Evolutionary conservation across 2,888 invertebrate species (phyloP).

Genomic region (Drosophila quasianomalipes): DNA sequence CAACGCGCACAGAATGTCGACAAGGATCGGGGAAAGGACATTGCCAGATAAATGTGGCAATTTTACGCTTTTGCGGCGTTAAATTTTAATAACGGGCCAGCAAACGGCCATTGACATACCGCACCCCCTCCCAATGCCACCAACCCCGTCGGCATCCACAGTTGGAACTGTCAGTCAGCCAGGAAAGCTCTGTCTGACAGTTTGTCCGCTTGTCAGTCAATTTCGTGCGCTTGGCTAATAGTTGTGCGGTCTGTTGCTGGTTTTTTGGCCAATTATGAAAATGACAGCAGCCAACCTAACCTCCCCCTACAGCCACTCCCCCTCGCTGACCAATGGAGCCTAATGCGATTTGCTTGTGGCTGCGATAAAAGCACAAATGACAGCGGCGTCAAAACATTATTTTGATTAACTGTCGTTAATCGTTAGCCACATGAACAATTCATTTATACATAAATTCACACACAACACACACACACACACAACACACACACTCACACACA

Average conservation of each 20-base stretch:
- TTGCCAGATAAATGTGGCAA: constrained; percentile 76
- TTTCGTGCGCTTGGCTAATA: constrained; percentile 65
- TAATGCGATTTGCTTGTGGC: constrained; percentile 77
- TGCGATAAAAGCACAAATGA: constrained; percentile 38
- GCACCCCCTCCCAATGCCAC: neutral
- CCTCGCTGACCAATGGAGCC: constrained; percentile 40
- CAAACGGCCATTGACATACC: constrained; percentile 50
- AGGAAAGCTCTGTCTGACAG: constrained; percentile 5
- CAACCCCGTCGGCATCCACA: constrained; percentile 1
- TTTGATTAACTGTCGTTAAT: constrained; percentile 75
- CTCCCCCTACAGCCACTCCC: neutral
- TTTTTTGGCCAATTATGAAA: constrained; percentile 77
- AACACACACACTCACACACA: neutral
- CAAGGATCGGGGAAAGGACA: constrained; percentile 34
- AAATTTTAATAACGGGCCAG: constrained; percentile 74
- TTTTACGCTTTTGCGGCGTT: constrained; percentile 78
- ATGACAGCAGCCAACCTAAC: constrained; percentile 49
- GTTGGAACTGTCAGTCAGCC: constrained; percentile 14
- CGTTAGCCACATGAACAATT: constrained; percentile 22
- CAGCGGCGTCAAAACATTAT: constrained; percentile 57
- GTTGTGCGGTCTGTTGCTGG: constrained; percentile 72
- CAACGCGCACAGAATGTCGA: constrained; percentile 42
- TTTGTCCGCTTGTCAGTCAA: constrained; percentile 16
- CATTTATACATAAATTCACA: neutral
- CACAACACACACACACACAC: neutral